These are phyloP conservation scores for Lytechinus variegatus DNA, from an alignment of 35 echinoderm and acorn worm species.

Conservation along the genomic window DNA sequence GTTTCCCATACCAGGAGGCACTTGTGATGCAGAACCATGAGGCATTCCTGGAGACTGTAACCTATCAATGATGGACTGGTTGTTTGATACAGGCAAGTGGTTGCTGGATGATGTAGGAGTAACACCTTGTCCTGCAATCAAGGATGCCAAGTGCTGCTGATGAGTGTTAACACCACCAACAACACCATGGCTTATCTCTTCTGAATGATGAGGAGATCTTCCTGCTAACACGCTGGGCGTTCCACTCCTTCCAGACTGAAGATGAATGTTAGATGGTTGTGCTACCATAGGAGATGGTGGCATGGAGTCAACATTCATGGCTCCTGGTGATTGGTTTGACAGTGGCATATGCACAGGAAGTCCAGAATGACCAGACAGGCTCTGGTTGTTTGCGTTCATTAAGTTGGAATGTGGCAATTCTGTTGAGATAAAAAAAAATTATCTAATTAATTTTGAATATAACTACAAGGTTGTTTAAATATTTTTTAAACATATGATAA, in stretches of 20 bases:
- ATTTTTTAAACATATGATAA: not conserved
- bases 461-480: not conserved
- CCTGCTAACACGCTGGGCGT: constrained; percentile 56
- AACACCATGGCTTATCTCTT: constrained; percentile 3
- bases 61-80: constrained; percentile 46
- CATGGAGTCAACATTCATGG: constrained; percentile 50
- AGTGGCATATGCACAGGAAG: constrained; percentile 49
- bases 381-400: not conserved
- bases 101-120: not conserved
- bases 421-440: not conserved
- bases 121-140: constrained; percentile 34
- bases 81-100: constrained; percentile 35
- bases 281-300: constrained; percentile 64
- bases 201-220: constrained; percentile 56
- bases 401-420: constrained; percentile 36
- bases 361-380: constrained; percentile 9
- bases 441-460: not conserved
- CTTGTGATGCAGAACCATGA: constrained; percentile 67
- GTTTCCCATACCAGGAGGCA: constrained; percentile 56
- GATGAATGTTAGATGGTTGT: constrained; percentile 50
- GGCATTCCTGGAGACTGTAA: constrained; percentile 56
- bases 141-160: constrained; percentile 15
- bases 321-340: constrained; percentile 56
- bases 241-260: constrained; percentile 47
- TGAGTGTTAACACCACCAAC: constrained; percentile 7